These are phyloP conservation scores for Hippocampus comes DNA, from an alignment of 2,113 vertebrate species.

Conservation along the genomic window DNA sequence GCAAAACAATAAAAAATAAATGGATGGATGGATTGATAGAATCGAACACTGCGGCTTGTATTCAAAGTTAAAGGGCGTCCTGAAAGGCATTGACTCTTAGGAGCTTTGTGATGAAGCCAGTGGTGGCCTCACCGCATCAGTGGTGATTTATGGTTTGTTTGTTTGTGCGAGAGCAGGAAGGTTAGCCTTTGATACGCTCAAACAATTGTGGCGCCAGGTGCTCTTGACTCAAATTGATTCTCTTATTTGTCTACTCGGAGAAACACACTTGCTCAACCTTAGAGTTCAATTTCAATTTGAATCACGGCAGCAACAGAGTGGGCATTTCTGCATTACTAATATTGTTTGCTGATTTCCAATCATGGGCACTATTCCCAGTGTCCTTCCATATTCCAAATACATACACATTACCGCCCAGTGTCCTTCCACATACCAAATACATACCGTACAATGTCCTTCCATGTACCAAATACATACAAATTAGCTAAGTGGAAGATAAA, in stretches of 20 bases:
- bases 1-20: no score
- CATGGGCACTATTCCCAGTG: not conserved
- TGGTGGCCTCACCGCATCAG: constrained; percentile 36
- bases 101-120: constrained; percentile 13
- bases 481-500: not conserved
- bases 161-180: constrained; percentile 47
- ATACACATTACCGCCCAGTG: not conserved
- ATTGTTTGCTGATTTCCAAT: not conserved
- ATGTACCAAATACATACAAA: no score
- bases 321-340: not conserved
- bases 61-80: not conserved
- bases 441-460: no score
- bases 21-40: not conserved
- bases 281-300: constrained; percentile 54
- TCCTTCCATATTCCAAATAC: not conserved
- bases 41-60: not conserved
- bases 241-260: constrained; percentile 56
- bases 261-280: constrained; percentile 54
- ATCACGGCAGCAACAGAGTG: constrained; percentile 14
- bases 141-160: constrained; percentile 71
- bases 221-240: constrained; percentile 64
- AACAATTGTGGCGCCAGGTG: constrained; percentile 48
- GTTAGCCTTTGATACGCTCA: constrained; percentile 51
- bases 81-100: not conserved
- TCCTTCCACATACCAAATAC: no score